Conservation (phyloP, 2,888 invertebrate genomes). For the Neoitamus cyanurus region DNA sequence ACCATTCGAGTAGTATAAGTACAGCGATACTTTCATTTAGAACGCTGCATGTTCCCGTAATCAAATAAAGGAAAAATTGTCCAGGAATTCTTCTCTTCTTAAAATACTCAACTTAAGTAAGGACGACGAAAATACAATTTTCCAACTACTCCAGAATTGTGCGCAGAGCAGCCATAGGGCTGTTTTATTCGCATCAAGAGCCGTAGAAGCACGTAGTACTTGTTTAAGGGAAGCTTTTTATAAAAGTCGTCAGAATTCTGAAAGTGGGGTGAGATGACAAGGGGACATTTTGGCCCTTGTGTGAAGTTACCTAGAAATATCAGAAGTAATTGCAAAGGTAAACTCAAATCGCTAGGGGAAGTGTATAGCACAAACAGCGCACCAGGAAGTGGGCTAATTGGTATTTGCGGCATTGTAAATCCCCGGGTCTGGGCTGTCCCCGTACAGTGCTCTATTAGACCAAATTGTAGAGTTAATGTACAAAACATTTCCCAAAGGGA, state of each 20-base stretch:
- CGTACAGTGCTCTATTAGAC: background rate
- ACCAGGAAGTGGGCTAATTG: background rate
- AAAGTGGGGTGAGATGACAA: background rate
- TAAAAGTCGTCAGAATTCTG: background rate
- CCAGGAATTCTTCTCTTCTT: background rate
- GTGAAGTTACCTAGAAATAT: background rate
- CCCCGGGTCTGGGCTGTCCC: background rate
- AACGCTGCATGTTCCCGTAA: background rate
- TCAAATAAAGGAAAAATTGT: background rate
- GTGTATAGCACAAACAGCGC: background rate
- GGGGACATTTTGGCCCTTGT: background rate
- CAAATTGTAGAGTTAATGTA: background rate
- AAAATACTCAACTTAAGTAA: too few species aligned
- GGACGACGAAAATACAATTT: background rate
- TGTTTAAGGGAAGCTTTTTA: background rate
- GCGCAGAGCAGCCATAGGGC: background rate
- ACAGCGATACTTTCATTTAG: too few species aligned
- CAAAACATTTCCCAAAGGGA: background rate
- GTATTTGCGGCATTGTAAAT: background rate
- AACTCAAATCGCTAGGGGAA: background rate
- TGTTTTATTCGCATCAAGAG: background rate
- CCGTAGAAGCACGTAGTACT: background rate
- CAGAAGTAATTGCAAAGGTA: background rate
- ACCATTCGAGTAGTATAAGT: too few species aligned
- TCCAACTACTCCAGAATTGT: background rate